Evolutionary conservation across 2,113 vertebrate genomes (phyloP).

Genomic region (Podiceps cristatus): DNA sequence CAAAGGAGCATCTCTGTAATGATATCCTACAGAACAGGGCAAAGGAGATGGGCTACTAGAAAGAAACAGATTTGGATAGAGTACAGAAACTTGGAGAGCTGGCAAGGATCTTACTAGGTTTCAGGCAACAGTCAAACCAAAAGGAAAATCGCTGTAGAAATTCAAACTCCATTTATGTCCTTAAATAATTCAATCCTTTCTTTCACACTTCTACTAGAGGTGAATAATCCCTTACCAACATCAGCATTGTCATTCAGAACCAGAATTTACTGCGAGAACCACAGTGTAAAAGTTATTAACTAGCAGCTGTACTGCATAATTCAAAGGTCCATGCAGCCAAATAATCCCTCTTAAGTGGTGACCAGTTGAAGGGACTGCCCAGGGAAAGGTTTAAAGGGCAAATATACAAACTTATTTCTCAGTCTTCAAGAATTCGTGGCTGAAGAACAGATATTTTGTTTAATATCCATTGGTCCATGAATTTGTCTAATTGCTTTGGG

Average conservation of each 20-base stretch:
- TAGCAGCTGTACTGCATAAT: not conserved
- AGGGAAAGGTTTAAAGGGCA: not conserved
- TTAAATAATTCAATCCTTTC: not conserved
- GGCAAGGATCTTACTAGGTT: not conserved
- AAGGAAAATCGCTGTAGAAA: not conserved
- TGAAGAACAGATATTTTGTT: not conserved
- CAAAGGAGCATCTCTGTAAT: not conserved
- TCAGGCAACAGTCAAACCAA: not conserved
- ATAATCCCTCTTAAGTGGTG: not conserved
- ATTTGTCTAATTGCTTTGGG: not conserved
- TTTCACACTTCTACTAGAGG: not conserved
- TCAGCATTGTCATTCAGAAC: not conserved
- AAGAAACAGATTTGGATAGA: not conserved
- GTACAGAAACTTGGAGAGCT: not conserved
- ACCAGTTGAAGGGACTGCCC: not conserved
- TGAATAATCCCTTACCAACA: not conserved
- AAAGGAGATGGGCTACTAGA: not conserved
- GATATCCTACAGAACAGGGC: not conserved
- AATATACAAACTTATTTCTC: not conserved
- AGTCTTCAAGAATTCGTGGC: not conserved
- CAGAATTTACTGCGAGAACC: not conserved
- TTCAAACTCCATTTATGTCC: not conserved
- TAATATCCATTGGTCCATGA: not conserved
- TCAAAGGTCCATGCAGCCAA: not conserved
- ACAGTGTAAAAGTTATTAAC: not conserved